Evolutionary conservation across 1,140 invertebrate species (phyloP).

Genomic region (Aphelenchoides fujianensis): DNA sequence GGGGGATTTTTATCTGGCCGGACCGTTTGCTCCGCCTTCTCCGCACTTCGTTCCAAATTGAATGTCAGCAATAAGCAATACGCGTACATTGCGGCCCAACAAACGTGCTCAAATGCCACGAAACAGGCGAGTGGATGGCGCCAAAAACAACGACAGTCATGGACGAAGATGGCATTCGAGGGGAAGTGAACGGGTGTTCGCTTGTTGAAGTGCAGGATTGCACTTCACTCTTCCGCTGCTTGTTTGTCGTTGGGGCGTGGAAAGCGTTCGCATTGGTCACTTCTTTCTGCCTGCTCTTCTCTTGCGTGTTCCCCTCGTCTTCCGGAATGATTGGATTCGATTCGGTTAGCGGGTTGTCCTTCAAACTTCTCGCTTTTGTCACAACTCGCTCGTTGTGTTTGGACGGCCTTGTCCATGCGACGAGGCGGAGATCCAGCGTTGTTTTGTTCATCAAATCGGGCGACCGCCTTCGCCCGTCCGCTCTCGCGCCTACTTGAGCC

Average conservation of each 20-base stretch:
- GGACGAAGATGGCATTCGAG: no score
- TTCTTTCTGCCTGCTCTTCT: no score
- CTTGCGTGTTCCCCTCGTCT: no score
- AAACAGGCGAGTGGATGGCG: no score
- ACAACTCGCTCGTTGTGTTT: not conserved
- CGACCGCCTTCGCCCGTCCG: not conserved
- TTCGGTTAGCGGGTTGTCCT: not conserved
- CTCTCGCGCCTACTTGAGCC: not conserved
- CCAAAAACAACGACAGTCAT: no score
- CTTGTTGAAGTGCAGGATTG: not conserved
- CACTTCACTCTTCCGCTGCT: no score
- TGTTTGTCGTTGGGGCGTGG: no score
- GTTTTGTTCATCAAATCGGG: constrained; percentile 5
- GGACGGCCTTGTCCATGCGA: not conserved
- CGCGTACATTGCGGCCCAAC: not conserved
- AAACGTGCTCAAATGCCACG: no score
- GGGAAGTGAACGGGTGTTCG: not conserved
- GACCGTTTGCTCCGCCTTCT: not conserved
- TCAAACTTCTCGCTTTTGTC: not conserved
- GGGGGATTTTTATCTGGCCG: no score
- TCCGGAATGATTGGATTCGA: no score
- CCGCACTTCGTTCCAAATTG: not conserved
- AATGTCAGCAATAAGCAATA: not conserved
- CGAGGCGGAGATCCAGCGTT: not conserved
- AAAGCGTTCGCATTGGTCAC: no score